A percentile compares a stretch with the other conserved stretches of the same genome.
Conservation (phyloP, 2,888 invertebrate species). For the Coenonympha glycerion region DNA sequence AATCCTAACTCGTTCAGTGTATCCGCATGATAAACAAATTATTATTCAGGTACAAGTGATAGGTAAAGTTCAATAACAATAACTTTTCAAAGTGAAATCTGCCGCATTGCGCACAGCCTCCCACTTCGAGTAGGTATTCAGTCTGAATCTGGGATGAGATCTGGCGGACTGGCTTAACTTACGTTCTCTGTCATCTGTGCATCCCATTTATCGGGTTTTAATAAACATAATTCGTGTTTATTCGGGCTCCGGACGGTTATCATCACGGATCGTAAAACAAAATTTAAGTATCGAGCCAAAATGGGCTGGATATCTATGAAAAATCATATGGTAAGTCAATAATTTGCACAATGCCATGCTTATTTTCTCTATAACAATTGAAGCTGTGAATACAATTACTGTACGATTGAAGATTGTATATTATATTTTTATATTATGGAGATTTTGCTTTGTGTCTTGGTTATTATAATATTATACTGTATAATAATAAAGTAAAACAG, state of each 20-base stretch:
- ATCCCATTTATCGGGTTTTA: slow-evolving; percentile 3
- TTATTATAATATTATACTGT: too few species aligned
- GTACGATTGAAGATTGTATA: too few species aligned
- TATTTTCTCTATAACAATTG: too few species aligned
- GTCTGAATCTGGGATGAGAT: slow-evolving; percentile 64
- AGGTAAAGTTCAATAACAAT: slow-evolving; percentile 11
- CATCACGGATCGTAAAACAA: slow-evolving; percentile 56
- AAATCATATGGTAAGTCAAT: slow-evolving; percentile 67
- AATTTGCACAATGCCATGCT: neutral
- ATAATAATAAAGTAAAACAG: too few species aligned
- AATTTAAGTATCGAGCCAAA: slow-evolving; percentile 54
- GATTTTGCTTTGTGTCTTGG: too few species aligned
- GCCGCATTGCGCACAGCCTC: slow-evolving; percentile 75
- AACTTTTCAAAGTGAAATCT: slow-evolving; percentile 43
- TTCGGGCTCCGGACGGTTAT: slow-evolving; percentile 15
- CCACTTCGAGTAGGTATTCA: slow-evolving; percentile 54
- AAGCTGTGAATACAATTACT: too few species aligned
- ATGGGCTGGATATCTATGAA: slow-evolving; percentile 75
- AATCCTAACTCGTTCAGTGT: too few species aligned
- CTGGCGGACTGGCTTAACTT: slow-evolving; percentile 66
- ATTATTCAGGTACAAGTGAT: neutral
- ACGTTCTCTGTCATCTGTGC: slow-evolving; percentile 28
- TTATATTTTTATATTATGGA: too few species aligned
- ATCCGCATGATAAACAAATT: too few species aligned
- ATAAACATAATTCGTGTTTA: neutral